Conservation (phyloP, 1,140 invertebrate genomes). For the Nylanderia fulva region DNA sequence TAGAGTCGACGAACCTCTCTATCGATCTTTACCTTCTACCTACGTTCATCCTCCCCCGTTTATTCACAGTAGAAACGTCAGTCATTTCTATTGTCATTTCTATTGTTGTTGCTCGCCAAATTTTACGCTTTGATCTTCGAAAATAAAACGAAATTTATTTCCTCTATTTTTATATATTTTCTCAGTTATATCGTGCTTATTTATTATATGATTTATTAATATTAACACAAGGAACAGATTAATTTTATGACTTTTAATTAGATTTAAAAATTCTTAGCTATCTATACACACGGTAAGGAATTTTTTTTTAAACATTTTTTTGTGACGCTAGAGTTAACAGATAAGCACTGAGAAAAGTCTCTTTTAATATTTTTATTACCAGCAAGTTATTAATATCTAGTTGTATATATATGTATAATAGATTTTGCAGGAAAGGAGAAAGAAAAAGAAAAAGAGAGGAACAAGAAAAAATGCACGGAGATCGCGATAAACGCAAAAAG, state of each 20-base stretch:
- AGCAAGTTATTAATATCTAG: background rate
- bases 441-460: background rate
- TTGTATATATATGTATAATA: background rate
- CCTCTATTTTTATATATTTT: conserved; percentile 8
- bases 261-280: background rate
- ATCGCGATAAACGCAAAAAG: background rate
- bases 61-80: conserved; percentile 57
- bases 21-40: conserved; percentile 76
- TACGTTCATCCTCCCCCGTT: conserved; percentile 64
- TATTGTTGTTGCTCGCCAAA: conserved; percentile 32
- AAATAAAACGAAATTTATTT: background rate
- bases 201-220: conserved; percentile 29
- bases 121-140: conserved; percentile 29
- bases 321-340: background rate
- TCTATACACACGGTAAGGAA: background rate
- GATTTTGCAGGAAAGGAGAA: background rate
- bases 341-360: background rate
- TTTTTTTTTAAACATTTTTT: background rate
- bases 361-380: background rate
- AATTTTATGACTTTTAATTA: background rate
- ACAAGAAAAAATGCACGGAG: background rate
- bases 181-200: background rate
- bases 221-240: background rate
- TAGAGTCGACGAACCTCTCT: conserved; percentile 78
- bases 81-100: conserved; percentile 18